Evolutionary conservation across 2,113 vertebrate species (phyloP).

Genomic region (Erythrolamprus reginae): DNA sequence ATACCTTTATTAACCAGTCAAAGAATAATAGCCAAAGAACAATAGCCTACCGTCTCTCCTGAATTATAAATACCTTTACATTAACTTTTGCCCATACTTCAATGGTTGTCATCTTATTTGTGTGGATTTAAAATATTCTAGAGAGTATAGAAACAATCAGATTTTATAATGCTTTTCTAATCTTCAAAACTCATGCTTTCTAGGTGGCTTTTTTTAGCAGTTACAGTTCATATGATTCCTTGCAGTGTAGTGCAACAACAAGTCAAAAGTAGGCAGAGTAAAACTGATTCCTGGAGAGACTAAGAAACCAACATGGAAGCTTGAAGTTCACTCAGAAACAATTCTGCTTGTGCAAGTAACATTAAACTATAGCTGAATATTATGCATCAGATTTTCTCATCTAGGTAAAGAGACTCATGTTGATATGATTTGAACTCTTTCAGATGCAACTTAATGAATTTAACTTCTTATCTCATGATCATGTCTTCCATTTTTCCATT

Average conservation of each 20-base stretch:
- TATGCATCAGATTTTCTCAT: not conserved
- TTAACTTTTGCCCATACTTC: conserved; percentile 17
- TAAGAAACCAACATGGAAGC: not conserved
- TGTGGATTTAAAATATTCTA: conserved; percentile 8
- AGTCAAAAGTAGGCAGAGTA: not conserved
- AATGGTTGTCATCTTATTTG: conserved; percentile 18
- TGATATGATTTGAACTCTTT: not conserved
- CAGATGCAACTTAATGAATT: not conserved
- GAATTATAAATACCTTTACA: conserved; percentile 39
- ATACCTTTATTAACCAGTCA: conserved; percentile 45
- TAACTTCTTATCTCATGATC: not conserved
- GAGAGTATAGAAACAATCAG: not conserved
- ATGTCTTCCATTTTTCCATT: not conserved
- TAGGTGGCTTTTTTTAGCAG: not conserved
- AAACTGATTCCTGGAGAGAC: not conserved
- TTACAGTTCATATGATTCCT: not conserved
- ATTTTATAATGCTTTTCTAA: not conserved
- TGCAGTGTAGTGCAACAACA: no score
- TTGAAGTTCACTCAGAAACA: not conserved
- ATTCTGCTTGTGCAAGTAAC: not conserved
- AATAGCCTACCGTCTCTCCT: conserved; percentile 8
- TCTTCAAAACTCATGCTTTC: not conserved
- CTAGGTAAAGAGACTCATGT: not conserved
- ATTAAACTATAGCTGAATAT: not conserved
- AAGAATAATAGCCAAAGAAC: conserved; percentile 11